These are phyloP conservation scores for Neodiprion fabricii DNA, from an alignment of 1,140 invertebrate species.

Conservation along the genomic window DNA sequence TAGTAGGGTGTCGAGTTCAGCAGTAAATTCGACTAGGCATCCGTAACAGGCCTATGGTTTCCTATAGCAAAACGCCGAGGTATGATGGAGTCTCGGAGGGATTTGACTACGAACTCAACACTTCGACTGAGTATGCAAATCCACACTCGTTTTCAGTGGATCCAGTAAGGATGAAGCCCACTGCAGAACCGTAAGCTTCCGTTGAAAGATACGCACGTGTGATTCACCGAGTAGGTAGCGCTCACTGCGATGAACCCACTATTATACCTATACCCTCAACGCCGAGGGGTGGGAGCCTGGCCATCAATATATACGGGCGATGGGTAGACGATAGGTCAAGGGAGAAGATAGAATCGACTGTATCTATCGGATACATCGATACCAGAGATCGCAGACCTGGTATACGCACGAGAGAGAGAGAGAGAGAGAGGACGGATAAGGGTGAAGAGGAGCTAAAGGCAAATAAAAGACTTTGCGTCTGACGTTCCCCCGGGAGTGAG, in stretches of 20 bases:
- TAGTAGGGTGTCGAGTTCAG: neutral
- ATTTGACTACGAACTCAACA: too few species aligned
- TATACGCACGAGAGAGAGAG: neutral
- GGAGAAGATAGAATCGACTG: neutral
- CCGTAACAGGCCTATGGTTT: too few species aligned
- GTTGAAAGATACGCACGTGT: too few species aligned
- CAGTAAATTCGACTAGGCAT: neutral
- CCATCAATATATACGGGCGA: neutral
- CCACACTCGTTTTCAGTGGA: too few species aligned
- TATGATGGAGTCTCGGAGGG: too few species aligned
- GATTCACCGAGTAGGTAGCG: too few species aligned
- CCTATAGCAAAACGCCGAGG: too few species aligned
- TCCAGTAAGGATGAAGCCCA: too few species aligned
- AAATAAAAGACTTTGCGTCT: slow-evolving; percentile 1
- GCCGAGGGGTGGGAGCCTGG: neutral
- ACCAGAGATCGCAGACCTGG: too few species aligned
- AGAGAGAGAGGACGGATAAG: neutral
- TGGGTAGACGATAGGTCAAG: neutral
- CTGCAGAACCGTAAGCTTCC: too few species aligned
- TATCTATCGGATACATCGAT: neutral
- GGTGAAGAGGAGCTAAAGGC: neutral
- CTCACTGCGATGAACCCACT: too few species aligned
- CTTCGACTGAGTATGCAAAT: too few species aligned
- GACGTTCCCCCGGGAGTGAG: neutral
- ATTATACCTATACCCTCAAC: neutral